phyloP scores from a whole-genome alignment of 2,888 invertebrate species.

The Eilema depressum region DNA sequence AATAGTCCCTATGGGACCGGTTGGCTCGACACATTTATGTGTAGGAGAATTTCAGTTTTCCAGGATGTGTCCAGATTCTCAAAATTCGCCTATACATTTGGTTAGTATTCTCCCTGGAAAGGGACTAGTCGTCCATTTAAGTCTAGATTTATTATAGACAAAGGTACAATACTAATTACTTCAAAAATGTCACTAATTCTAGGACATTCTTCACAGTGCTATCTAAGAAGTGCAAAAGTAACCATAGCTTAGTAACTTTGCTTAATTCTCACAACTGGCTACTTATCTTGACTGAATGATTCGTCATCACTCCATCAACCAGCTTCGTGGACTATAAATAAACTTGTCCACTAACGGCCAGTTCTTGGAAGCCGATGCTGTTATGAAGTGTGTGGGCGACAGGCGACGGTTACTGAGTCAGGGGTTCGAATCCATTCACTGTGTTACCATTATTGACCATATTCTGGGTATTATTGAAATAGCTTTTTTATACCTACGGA shows the following conservation, averaged over 20 bases:
- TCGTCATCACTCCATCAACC: constrained; percentile 11
- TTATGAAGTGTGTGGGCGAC: constrained; percentile 5
- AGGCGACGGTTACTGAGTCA: constrained; percentile 8
- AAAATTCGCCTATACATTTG: too few species aligned
- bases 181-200: too few species aligned
- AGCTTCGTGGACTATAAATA: constrained; percentile 8
- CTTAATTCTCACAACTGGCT: background rate
- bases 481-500: background rate
- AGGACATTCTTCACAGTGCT: background rate
- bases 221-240: background rate
- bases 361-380: constrained; percentile 4
- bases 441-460: background rate
- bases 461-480: background rate
- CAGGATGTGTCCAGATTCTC: too few species aligned
- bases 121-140: too few species aligned
- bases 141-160: too few species aligned
- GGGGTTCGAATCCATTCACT: background rate
- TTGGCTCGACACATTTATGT: too few species aligned
- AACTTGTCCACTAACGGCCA: background rate
- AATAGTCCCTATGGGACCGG: too few species aligned
- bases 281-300: background rate
- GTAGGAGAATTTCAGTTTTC: too few species aligned
- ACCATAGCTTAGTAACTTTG: background rate
- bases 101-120: too few species aligned
- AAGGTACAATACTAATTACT: too few species aligned